Evolutionary conservation across 2,113 vertebrate species (phyloP), one percentile per base, ranked within the genome.

Genomic region (Dunckerocampus dactyliophorus): DNA sequence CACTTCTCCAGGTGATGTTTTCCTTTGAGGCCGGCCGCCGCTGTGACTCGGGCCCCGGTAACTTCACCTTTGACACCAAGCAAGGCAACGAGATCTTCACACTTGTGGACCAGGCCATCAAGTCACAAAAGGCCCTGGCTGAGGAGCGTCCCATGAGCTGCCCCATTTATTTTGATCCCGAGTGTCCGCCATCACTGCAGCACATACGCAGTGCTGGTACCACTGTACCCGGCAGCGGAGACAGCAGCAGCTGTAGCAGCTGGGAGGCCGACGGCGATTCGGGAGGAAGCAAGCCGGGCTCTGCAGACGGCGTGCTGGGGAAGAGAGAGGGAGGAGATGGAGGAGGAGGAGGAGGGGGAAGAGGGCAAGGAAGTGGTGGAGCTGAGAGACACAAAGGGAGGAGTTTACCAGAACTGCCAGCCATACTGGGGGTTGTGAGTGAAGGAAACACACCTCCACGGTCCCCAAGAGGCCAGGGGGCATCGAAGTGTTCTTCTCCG

Each of bases 41-140:
- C 62, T 99, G 97, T 0, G 91, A 95, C 14, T 99, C 96, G 0
- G 97, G 97, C 16, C 93, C 96, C 0, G 97, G 97, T 1, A 99
- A 92, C 82, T 99, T 99, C 89, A 98, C 95, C 61, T 99, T 99
- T 10, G 96, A 99, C 80, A 99, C 96, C 0, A 93, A 93, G 69
- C 92, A 98, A 72, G 97, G 97, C 52, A 97, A 98, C 0, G 95
- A 98, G 74, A 95, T 99, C 80, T 99, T 99, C 76, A 85, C 69
- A 42, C 88, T 96, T 17, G 95, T 99, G 57, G 95, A 99, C 83
- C 87, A 86, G 3, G 93, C 94, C 34, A 99, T 99, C 81, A 90
- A 88, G 47, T 91, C 89, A 28, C 95, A 98, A 83, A 98, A 98
- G 77, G 92, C 88, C 0, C 90, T 89, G 63, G 92, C 79, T 0